These are phyloP conservation scores for Drosophila pseudoananassae DNA, from an alignment of 1,140 invertebrate genomes.

Conservation along the genomic window DNA sequence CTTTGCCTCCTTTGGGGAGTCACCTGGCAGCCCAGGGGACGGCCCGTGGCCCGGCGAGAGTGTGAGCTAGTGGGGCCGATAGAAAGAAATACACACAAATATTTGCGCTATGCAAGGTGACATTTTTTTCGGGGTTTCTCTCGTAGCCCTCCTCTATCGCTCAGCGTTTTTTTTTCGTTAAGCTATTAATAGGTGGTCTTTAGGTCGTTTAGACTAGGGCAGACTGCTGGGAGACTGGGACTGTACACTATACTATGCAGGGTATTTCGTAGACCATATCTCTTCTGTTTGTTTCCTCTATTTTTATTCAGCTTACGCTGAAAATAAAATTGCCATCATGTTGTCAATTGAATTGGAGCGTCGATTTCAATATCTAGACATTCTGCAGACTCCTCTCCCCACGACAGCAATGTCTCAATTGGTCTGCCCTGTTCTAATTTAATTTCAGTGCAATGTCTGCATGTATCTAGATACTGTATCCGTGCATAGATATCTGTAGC, in stretches of 20 bases:
- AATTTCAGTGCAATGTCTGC: constrained; percentile 36
- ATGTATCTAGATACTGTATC: constrained; percentile 16
- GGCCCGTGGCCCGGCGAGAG: not conserved
- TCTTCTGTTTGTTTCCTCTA: not conserved
- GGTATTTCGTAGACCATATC: not conserved
- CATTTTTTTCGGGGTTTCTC: constrained; percentile 37
- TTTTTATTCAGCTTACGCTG: constrained; percentile 25
- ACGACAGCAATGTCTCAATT: not conserved
- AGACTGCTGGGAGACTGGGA: not conserved
- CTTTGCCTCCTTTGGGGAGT: constrained; percentile 29
- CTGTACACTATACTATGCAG: not conserved
- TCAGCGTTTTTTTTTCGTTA: constrained; percentile 4
- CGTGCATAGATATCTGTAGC: not conserved
- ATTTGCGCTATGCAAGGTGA: constrained; percentile 57
- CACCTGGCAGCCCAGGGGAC: constrained; percentile 32
- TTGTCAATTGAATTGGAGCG: constrained; percentile 61
- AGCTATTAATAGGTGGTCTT: constrained; percentile 32
- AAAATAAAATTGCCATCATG: constrained; percentile 49
- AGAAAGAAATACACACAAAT: constrained; percentile 47
- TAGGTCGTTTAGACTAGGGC: constrained; percentile 6
- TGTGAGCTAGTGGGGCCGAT: constrained; percentile 17
- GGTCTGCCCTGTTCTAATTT: constrained; percentile 27
- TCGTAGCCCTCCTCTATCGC: not conserved
- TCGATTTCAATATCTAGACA: constrained; percentile 37
- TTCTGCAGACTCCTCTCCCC: constrained; percentile 13